These are phyloP conservation scores for Caenorhabditis uteleia DNA, from an alignment of 2,888 invertebrate species.

Conservation along the genomic window DNA sequence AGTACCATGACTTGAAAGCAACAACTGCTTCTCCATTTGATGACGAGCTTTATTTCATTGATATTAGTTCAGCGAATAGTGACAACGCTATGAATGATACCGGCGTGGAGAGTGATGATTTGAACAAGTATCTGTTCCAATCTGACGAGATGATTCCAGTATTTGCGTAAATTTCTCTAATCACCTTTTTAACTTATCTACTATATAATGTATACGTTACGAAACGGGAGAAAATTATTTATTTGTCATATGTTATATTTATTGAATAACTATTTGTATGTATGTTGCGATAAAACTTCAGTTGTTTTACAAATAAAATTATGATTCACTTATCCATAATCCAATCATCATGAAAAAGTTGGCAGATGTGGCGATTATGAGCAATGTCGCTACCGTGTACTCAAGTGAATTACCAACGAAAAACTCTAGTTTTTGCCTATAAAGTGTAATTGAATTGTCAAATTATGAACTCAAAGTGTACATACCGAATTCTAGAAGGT, in stretches of 20 bases:
- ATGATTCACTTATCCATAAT: constrained; percentile 5
- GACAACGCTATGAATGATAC: constrained; percentile 44
- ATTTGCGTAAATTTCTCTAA: constrained; percentile 47
- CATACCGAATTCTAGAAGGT: not conserved
- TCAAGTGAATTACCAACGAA: constrained; percentile 8
- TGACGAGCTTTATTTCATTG: constrained; percentile 57
- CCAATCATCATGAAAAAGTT: constrained; percentile 5
- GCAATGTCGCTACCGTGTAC: not conserved
- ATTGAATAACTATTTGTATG: no score
- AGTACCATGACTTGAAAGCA: constrained; percentile 41
- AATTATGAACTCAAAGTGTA: constrained; percentile 1
- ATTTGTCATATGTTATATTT: constrained; percentile 2
- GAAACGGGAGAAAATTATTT: constrained; percentile 1
- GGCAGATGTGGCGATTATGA: not conserved
- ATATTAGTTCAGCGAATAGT: constrained; percentile 51
- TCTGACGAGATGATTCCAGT: constrained; percentile 55
- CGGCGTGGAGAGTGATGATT: constrained; percentile 44
- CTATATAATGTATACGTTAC: not conserved
- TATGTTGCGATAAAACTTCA: no score
- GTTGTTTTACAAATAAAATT: no score
- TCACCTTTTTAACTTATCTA: not conserved
- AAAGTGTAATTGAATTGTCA: constrained; percentile 1
- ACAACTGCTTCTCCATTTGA: constrained; percentile 42
- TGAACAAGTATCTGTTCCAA: constrained; percentile 54
- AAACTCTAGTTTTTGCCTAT: not conserved